phyloP scores from a whole-genome alignment of 37 sponge, comb jelly and placozoan genomes.

The Chondrosia reniformis region DNA sequence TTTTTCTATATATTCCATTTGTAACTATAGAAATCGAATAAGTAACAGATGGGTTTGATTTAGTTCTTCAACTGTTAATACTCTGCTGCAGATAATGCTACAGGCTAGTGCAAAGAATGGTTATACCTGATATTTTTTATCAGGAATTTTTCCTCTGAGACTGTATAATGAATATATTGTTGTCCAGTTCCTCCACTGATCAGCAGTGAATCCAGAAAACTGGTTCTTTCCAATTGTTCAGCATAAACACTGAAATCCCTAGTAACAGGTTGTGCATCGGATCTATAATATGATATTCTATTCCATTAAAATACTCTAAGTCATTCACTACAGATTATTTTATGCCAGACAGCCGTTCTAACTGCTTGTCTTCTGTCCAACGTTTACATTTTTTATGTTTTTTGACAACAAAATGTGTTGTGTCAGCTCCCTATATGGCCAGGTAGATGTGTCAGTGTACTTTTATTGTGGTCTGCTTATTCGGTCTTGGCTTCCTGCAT shows the following conservation, averaged over 20 bases:
- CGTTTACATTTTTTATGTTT: no score
- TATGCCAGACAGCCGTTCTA: no score
- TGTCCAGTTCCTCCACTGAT: conserved; percentile 50
- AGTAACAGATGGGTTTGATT: not conserved
- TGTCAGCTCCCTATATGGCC: no score
- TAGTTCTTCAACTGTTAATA: not conserved
- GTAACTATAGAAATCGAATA: no score
- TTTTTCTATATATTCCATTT: no score
- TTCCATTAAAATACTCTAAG: not conserved
- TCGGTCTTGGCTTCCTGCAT: not conserved
- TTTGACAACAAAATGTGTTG: no score
- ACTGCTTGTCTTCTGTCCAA: no score
- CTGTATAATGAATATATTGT: conserved; percentile 1
- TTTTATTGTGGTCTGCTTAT: no score
- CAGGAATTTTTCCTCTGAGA: conserved; percentile 21
- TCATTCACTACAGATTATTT: not conserved
- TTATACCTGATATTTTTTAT: conserved; percentile 18
- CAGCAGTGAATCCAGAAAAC: conserved; percentile 39
- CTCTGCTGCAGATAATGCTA: not conserved
- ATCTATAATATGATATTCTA: not conserved
- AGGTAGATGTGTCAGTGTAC: no score
- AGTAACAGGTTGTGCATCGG: not conserved
- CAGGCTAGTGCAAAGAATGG: conserved; percentile 32
- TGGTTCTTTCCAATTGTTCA: conserved; percentile 28
- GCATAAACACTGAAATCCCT: not conserved